phyloP scores from a whole-genome alignment of 2,113 vertebrate species.

The Euleptes europaea region DNA sequence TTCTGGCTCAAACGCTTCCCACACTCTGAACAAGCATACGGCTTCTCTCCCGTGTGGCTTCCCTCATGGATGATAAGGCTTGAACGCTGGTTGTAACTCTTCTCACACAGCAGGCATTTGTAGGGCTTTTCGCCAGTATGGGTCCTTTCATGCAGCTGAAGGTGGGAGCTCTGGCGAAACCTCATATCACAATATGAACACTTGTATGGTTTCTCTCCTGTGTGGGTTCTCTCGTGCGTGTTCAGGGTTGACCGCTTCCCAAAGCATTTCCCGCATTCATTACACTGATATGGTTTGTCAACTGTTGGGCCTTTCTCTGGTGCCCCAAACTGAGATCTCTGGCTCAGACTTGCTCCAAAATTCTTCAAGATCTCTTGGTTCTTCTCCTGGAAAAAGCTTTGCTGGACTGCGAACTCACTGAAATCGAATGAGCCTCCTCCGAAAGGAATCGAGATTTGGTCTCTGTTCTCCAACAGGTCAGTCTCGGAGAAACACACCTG shows the following conservation, averaged over 20 bases:
- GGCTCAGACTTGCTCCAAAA: slow-evolving; percentile 62
- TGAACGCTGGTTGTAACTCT: slow-evolving; percentile 45
- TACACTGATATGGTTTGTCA: slow-evolving; percentile 48
- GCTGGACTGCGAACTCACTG: slow-evolving; percentile 17
- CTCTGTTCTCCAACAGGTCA: neutral
- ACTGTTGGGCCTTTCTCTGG: slow-evolving; percentile 32
- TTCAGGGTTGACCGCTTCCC: slow-evolving; percentile 37
- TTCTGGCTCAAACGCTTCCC: slow-evolving; percentile 31
- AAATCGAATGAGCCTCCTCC: slow-evolving; percentile 20
- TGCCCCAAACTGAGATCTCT: slow-evolving; percentile 42
- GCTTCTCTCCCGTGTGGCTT: slow-evolving; percentile 29
- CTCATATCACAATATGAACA: slow-evolving; percentile 60
- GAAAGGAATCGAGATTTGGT: neutral
- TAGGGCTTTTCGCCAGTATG: slow-evolving; percentile 58
- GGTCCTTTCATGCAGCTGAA: slow-evolving; percentile 40
- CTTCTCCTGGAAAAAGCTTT: slow-evolving; percentile 15
- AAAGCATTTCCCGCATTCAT: slow-evolving; percentile 54
- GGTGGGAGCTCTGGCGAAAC: slow-evolving; percentile 44
- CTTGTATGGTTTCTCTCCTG: slow-evolving; percentile 63
- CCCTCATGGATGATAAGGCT: slow-evolving; percentile 26
- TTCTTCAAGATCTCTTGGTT: neutral
- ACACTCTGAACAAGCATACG: slow-evolving; percentile 16
- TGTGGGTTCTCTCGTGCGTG: slow-evolving; percentile 52
- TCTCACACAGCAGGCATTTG: slow-evolving; percentile 62
- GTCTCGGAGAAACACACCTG: neutral